A percentile compares a stretch with the other conserved stretches of the same genome.
Evolutionary conservation across 2,888 invertebrate genomes (phyloP).

Genomic region (Apotomis capreana): DNA sequence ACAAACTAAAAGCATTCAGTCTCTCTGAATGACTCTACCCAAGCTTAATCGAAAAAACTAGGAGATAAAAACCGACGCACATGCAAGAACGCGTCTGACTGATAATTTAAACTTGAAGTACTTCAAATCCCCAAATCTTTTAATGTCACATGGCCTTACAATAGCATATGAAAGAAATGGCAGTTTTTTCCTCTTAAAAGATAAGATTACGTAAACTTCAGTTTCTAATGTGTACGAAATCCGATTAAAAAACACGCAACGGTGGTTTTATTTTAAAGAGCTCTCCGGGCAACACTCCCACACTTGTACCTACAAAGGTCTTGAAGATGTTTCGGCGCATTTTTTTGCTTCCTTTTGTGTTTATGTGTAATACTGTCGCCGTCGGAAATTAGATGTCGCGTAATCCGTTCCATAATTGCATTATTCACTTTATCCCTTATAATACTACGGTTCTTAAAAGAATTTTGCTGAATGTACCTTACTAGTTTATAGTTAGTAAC

Average conservation of each 20-base stretch:
- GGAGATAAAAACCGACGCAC: constrained; percentile 21
- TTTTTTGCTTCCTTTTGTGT: constrained; percentile 57
- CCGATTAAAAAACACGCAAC: constrained; percentile 78
- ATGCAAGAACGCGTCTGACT: constrained; percentile 25
- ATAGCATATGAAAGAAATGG: constrained; percentile 70
- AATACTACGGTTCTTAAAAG: constrained; percentile 38
- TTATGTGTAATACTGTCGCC: constrained; percentile 63
- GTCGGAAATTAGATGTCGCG: constrained; percentile 62
- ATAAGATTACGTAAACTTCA: constrained; percentile 72
- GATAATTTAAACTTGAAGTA: constrained; percentile 31
- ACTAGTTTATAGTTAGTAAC: background rate
- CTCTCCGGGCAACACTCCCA: constrained; percentile 68
- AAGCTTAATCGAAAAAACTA: constrained; percentile 35
- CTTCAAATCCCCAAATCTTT: constrained; percentile 44
- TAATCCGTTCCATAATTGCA: constrained; percentile 70
- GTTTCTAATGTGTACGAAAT: constrained; percentile 72
- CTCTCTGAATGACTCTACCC: constrained; percentile 10
- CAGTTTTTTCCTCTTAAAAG: constrained; percentile 63
- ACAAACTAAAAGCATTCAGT: constrained; percentile 35
- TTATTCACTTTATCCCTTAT: constrained; percentile 53
- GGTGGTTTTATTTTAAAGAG: constrained; percentile 74
- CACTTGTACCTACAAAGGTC: constrained; percentile 72
- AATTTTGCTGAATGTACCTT: constrained; percentile 3
- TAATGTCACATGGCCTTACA: constrained; percentile 63
- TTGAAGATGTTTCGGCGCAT: constrained; percentile 56